phyloP scores from a whole-genome alignment of 92 coral and sea anemone species.

The Actinostola sp. region DNA sequence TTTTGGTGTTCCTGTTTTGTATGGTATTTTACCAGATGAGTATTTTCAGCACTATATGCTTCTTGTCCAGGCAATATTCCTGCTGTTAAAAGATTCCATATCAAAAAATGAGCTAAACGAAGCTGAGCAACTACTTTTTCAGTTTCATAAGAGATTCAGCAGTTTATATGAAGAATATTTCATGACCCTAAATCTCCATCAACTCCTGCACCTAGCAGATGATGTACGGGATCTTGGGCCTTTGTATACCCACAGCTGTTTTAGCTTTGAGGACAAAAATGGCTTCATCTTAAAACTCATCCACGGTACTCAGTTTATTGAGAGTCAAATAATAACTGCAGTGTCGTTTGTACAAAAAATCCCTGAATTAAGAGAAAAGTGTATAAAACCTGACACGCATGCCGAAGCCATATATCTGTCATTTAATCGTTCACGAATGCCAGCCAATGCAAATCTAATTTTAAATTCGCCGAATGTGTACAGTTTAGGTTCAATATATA shows the following conservation, averaged over 20 bases:
- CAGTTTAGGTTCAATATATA: slow-evolving; percentile 27
- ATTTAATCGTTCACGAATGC: slow-evolving; percentile 17
- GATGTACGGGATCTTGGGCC: slow-evolving; percentile 45
- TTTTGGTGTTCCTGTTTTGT: slow-evolving; percentile 49
- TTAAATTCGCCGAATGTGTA: slow-evolving; percentile 13
- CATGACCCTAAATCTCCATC: slow-evolving; percentile 46
- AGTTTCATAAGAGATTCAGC: slow-evolving; percentile 34
- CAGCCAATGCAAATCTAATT: slow-evolving; percentile 8
- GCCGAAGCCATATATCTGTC: too few relatives aligned
- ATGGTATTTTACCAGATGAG: slow-evolving; percentile 46
- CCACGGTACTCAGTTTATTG: slow-evolving; percentile 49
- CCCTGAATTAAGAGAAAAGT: slow-evolving; percentile 33
- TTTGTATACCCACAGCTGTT: slow-evolving; percentile 45
- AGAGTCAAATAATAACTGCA: slow-evolving; percentile 38
- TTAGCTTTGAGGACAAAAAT: slow-evolving; percentile 42
- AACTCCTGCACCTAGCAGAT: slow-evolving; percentile 38
- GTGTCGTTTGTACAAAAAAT: slow-evolving; percentile 39
- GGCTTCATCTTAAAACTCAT: slow-evolving; percentile 38
- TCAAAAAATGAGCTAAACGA: slow-evolving; percentile 30
- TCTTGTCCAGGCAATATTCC: slow-evolving; percentile 46
- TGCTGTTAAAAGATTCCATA: slow-evolving; percentile 45
- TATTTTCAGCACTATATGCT: slow-evolving; percentile 35
- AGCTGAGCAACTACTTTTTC: slow-evolving; percentile 15
- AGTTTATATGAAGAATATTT: slow-evolving; percentile 17
- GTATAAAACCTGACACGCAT: too few relatives aligned